Conservation (phyloP, 92 coral and sea anemone genomes). For the Ricordea florida region DNA sequence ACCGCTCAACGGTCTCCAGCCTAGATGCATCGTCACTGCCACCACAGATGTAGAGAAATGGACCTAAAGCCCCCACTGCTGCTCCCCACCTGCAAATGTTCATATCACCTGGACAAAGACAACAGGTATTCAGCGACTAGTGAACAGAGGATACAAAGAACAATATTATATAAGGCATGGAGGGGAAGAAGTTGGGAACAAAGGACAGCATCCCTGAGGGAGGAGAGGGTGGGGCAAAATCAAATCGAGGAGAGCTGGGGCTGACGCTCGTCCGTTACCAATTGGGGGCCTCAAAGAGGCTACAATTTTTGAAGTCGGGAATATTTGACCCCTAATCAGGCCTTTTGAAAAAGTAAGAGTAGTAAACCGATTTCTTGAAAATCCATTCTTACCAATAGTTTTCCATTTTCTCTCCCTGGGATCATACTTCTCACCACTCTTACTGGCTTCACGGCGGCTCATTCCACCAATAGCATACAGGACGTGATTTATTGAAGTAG, state of each 20-base stretch:
- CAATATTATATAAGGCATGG: no score
- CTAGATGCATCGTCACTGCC: conserved; percentile 99
- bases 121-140: not conserved
- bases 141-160: not conserved
- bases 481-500: conserved; percentile 90
- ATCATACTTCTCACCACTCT: conserved; percentile 96
- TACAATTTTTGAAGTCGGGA: no score
- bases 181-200: no score
- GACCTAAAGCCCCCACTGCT: conserved; percentile 92
- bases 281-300: no score
- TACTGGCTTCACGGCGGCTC: conserved; percentile 99
- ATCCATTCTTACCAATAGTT: conserved; percentile 74
- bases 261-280: no score
- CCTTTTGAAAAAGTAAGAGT: not conserved
- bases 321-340: no score
- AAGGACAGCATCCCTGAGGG: no score
- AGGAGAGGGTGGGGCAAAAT: no score
- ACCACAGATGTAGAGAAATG: conserved; percentile 96
- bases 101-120: conserved; percentile 78
- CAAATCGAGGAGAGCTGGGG: no score
- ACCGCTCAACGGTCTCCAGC: conserved; percentile 93
- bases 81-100: conserved; percentile 99
- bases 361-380: not conserved
- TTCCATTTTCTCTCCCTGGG: conserved; percentile 98
- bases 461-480: conserved; percentile 98